Percentiles rank a stretch among this genome's conserved stretches.
phyloP scores from a whole-genome alignment of 2,113 vertebrate genomes.

The Hydropotes inermis region DNA sequence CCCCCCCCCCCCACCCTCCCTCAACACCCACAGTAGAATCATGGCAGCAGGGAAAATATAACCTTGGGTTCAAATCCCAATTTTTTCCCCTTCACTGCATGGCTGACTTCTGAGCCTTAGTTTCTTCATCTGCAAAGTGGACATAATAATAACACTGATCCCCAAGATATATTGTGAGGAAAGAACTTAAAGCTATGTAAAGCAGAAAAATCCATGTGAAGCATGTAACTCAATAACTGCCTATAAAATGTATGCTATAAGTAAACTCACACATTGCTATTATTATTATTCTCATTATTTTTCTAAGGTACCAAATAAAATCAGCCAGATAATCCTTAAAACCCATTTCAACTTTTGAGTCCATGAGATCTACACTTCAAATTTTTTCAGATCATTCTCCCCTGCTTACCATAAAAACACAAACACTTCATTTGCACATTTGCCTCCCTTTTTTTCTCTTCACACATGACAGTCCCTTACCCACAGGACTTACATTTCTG shows the following conservation, averaged over 20 bases:
- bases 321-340: not conserved
- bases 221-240: not conserved
- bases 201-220: not conserved
- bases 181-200: not conserved
- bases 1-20: not conserved
- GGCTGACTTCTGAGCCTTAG: not conserved
- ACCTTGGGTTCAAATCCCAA: not conserved
- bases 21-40: not conserved
- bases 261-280: not conserved
- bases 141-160: not conserved
- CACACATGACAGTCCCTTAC: not conserved
- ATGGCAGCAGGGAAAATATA: not conserved
- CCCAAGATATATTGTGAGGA: not conserved
- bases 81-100: not conserved
- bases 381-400: not conserved
- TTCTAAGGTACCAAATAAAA: not conserved
- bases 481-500: not conserved
- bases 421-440: not conserved
- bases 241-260: not conserved
- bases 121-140: not conserved
- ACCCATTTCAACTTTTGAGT: not conserved
- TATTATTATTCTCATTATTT: not conserved
- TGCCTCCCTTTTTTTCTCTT: not conserved
- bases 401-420: not conserved
- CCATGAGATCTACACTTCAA: not conserved